A percentile compares a stretch with the other conserved stretches of the same genome.
Conservation (phyloP, 1,140 invertebrate species). For the Neodiprion lecontei region DNA sequence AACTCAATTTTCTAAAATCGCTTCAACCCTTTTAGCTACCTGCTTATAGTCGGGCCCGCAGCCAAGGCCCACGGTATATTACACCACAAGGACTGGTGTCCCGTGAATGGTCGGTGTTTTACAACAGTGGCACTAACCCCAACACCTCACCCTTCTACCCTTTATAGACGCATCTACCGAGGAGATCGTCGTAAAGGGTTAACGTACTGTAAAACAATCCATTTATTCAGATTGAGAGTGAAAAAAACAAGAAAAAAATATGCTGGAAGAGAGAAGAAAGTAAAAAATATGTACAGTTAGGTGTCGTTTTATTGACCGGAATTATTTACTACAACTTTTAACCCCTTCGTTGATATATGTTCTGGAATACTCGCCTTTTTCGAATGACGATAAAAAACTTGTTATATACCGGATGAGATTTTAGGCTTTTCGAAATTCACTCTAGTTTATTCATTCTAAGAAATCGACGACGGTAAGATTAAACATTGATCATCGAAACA, state of each 20-base stretch:
- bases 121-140: conserved; percentile 46
- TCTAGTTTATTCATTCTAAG: too few species aligned
- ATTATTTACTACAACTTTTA: too few species aligned
- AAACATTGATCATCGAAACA: too few species aligned
- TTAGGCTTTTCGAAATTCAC: too few species aligned
- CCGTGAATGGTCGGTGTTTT: conserved; percentile 51
- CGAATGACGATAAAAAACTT: too few species aligned
- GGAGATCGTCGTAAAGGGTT: conserved; percentile 35
- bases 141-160: conserved; percentile 40
- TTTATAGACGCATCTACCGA: conserved; percentile 15
- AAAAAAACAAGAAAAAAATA: not conserved
- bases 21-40: not conserved
- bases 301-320: too few species aligned
- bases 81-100: conserved; percentile 42
- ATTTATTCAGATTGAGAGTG: conserved; percentile 24
- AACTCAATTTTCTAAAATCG: not conserved
- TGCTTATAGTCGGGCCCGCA: conserved; percentile 1
- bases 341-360: too few species aligned
- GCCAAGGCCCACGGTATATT: conserved; percentile 36
- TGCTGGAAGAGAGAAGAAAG: too few species aligned
- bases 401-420: too few species aligned
- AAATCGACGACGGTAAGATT: too few species aligned
- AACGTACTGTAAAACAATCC: conserved; percentile 29
- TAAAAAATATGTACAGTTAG: too few species aligned
- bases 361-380: too few species aligned